Conservation (phyloP, 2,888 invertebrate species). For the Ophonus ardosiacus region DNA sequence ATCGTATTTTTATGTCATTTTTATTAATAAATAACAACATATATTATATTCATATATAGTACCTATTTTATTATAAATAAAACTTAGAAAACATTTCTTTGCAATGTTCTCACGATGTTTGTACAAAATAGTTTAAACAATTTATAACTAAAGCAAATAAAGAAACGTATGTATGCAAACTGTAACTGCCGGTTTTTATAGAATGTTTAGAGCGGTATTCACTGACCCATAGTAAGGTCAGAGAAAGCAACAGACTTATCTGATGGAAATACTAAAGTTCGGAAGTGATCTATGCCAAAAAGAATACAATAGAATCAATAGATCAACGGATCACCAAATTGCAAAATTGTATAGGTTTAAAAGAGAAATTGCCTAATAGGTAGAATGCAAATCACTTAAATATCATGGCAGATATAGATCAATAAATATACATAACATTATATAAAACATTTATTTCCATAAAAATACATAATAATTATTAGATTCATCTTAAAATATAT, state of each 20-base stretch:
- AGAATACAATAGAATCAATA: neutral
- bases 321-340: neutral
- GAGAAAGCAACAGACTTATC: constrained; percentile 3
- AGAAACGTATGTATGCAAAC: neutral
- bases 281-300: neutral
- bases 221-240: neutral
- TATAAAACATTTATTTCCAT: no score
- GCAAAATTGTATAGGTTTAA: neutral
- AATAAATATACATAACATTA: neutral
- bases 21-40: neutral
- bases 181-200: neutral
- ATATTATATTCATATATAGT: neutral
- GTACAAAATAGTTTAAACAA: neutral
- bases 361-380: neutral
- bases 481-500: no score
- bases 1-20: neutral
- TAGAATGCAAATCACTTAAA: neutral
- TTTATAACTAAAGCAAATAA: neutral
- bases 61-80: neutral
- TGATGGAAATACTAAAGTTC: constrained; percentile 15
- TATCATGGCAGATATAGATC: neutral
- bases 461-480: no score
- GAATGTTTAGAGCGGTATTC: neutral
- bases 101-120: neutral
- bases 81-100: neutral